Conservation (phyloP, 2,797 vertebrate species). For the Trematomus bernacchii region DNA sequence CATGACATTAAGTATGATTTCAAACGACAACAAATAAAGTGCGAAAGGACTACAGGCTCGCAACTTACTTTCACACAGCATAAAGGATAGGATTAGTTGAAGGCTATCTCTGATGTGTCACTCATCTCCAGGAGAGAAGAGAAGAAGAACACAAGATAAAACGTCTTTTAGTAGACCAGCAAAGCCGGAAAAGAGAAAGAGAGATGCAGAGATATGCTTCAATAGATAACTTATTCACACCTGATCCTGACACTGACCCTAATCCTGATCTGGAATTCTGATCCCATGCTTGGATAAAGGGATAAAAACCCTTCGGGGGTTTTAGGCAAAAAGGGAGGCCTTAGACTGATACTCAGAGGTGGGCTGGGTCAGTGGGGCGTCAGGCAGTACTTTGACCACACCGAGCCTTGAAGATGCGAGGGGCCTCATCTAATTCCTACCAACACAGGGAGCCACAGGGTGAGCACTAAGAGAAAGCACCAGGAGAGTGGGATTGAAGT, state of each 20-base stretch:
- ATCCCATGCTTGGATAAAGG: slow-evolving; percentile 71
- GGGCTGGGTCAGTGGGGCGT: slow-evolving; percentile 61
- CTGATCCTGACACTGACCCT: slow-evolving; percentile 69
- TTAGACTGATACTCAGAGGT: slow-evolving; percentile 61
- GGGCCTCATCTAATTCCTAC: slow-evolving; percentile 50
- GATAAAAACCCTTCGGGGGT: slow-evolving; percentile 60
- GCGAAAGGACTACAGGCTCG: slow-evolving; percentile 66
- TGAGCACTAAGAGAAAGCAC: slow-evolving; percentile 52
- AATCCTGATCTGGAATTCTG: slow-evolving; percentile 76
- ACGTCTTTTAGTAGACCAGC: slow-evolving; percentile 64
- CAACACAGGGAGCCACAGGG: slow-evolving; percentile 55
- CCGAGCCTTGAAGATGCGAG: slow-evolving; percentile 72
- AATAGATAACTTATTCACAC: slow-evolving; percentile 70
- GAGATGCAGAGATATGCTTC: slow-evolving; percentile 64
- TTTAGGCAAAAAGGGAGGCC: slow-evolving; percentile 56
- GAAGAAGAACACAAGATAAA: slow-evolving; percentile 64
- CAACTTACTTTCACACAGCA: slow-evolving; percentile 70
- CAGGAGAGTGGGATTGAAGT: slow-evolving; percentile 61
- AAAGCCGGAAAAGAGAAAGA: slow-evolving; percentile 56
- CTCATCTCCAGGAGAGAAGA: slow-evolving; percentile 68
- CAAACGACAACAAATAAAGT: slow-evolving; percentile 74
- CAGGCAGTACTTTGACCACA: slow-evolving; percentile 72
- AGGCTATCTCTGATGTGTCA: slow-evolving; percentile 80
- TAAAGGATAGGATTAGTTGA: slow-evolving; percentile 77
- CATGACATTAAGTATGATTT: slow-evolving; percentile 78